Conservation (phyloP, 2,888 invertebrate species). For the Melieria picta region DNA sequence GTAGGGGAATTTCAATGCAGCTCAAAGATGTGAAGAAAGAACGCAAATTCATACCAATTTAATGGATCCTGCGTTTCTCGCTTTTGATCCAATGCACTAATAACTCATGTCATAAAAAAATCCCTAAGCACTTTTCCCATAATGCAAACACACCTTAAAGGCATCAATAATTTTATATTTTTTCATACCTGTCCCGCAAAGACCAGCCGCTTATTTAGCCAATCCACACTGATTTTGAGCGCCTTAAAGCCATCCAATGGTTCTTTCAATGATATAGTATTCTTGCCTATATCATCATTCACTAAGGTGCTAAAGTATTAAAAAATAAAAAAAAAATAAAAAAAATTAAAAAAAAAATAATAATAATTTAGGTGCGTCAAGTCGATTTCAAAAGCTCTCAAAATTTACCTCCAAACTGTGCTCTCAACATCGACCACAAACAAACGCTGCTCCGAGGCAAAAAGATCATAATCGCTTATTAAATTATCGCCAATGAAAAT, state of each 20-base stretch:
- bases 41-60: too few species aligned
- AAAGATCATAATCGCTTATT: conserved; percentile 77
- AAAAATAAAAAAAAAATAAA: not conserved
- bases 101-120: too few species aligned
- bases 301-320: conserved; percentile 14
- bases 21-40: too few species aligned
- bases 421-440: conserved; percentile 81
- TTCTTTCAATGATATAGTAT: conserved; percentile 2
- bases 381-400: not conserved
- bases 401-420: conserved; percentile 68
- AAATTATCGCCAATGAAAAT: conserved; percentile 55
- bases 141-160: too few species aligned
- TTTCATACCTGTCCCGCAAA: conserved; percentile 76
- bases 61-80: too few species aligned
- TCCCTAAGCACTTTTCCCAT: too few species aligned
- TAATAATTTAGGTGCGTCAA: not conserved
- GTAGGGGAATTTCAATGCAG: too few species aligned
- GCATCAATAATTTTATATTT: too few species aligned
- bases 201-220: conserved; percentile 87
- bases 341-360: not conserved
- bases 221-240: conserved; percentile 82
- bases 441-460: conserved; percentile 77
- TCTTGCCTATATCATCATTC: conserved; percentile 2
- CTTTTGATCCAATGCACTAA: too few species aligned
- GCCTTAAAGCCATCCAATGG: conserved; percentile 69